Percentiles rank a stretch among this genome's conserved stretches.
Conservation (phyloP, 2,113 vertebrate genomes). For the Irena cyanogastra region DNA sequence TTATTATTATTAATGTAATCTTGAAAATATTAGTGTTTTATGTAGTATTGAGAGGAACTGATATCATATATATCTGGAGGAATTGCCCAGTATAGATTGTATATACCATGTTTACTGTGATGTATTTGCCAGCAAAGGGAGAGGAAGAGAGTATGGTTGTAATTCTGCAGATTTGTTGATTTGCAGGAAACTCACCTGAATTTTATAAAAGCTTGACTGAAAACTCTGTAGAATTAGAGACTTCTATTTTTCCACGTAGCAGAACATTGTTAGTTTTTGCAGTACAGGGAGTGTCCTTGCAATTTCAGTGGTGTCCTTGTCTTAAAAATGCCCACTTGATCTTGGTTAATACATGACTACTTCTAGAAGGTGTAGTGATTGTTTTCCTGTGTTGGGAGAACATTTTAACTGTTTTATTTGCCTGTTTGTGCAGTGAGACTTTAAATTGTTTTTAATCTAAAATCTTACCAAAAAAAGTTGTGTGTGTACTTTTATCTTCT, state of each 20-base stretch:
- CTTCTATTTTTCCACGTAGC: background rate
- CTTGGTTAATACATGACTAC: background rate
- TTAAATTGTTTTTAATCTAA: background rate
- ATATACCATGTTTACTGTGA: background rate
- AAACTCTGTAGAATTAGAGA: background rate
- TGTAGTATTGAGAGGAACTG: background rate
- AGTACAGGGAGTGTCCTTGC: background rate
- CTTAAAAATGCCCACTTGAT: background rate
- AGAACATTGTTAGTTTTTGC: background rate
- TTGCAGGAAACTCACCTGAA: background rate
- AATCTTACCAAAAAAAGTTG: background rate
- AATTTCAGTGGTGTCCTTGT: background rate
- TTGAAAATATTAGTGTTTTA: background rate
- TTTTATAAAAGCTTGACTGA: background rate
- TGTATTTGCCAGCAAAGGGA: background rate
- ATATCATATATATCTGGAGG: background rate
- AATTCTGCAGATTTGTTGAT: background rate
- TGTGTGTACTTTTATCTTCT: background rate
- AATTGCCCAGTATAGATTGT: background rate
- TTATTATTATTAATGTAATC: background rate
- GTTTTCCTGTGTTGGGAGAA: background rate
- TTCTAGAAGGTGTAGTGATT: background rate
- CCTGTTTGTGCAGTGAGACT: background rate
- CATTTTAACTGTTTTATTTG: background rate
- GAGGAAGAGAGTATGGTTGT: background rate